Percentiles rank a stretch among this genome's conserved stretches.
Evolutionary conservation across 1,140 invertebrate species (phyloP).

Genomic region (Caenorhabditis elegans): WBcel235 BX284606.5:11274501-11275000

Average conservation of each 20-base stretch:
- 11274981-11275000: slow-evolving; percentile 24
- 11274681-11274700: slow-evolving; percentile 67
- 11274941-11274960: slow-evolving; percentile 63
- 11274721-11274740: slow-evolving; percentile 64
- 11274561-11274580: slow-evolving; percentile 65
- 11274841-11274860: slow-evolving; percentile 67
- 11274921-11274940: slow-evolving; percentile 67
- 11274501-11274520: slow-evolving; percentile 69
- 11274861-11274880: slow-evolving; percentile 70
- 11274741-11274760: slow-evolving; percentile 65
- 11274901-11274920: slow-evolving; percentile 68
- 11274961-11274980: slow-evolving; percentile 64
- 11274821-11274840: not conserved
- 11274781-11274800: slow-evolving; percentile 60
- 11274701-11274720: slow-evolving; percentile 67
- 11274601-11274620: slow-evolving; percentile 67
- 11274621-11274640: slow-evolving; percentile 68
- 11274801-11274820: not conserved
- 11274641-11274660: slow-evolving; percentile 68
- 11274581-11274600: slow-evolving; percentile 65
- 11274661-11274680: slow-evolving; percentile 68
- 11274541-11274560: slow-evolving; percentile 69
- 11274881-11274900: slow-evolving; percentile 70
- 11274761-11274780: slow-evolving; percentile 60
- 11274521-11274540: slow-evolving; percentile 69